A percentile compares a stretch with the other conserved stretches of the same genome.
Conservation (phyloP, 2,888 invertebrate genomes). For the Scaptomyza cyrtandrae region DNA sequence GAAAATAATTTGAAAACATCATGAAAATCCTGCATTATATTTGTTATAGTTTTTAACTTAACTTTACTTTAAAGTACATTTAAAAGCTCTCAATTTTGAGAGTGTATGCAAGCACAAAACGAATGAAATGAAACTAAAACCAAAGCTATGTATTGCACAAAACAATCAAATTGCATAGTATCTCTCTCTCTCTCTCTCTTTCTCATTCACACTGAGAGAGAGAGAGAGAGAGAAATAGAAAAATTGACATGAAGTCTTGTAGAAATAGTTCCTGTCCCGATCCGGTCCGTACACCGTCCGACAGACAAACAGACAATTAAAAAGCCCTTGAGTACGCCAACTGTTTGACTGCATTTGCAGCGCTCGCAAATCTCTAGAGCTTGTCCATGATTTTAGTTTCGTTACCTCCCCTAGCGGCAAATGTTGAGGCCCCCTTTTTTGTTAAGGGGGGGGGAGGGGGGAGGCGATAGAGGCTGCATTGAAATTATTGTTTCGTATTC, state of each 20-base stretch:
- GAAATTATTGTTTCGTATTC: constrained; percentile 73
- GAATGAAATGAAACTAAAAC: constrained; percentile 30
- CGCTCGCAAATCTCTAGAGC: constrained; percentile 61
- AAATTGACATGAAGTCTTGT: constrained; percentile 7
- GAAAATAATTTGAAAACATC: too few species aligned
- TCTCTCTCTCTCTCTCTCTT: constrained; percentile 7
- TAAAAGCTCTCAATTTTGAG: background rate
- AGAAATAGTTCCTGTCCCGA: constrained; percentile 4
- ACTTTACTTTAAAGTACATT: background rate
- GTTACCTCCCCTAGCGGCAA: constrained; percentile 48
- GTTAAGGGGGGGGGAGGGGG: background rate
- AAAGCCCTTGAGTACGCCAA: constrained; percentile 69
- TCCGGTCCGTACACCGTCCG: constrained; percentile 23
- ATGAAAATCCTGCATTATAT: background rate
- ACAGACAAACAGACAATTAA: constrained; percentile 71
- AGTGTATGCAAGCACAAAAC: constrained; percentile 25
- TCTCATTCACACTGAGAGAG: background rate
- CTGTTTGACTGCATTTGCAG: constrained; percentile 70
- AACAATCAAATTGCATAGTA: constrained; percentile 52
- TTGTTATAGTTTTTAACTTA: background rate
- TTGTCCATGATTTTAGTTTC: constrained; percentile 72
- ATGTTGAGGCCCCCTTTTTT: constrained; percentile 13
- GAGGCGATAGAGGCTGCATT: constrained; percentile 45
- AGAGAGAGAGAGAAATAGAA: constrained; percentile 1
- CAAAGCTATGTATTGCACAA: constrained; percentile 49